These are phyloP conservation scores for Campoletis sonorensis DNA, from an alignment of 1,140 invertebrate genomes.

Conservation along the genomic window DNA sequence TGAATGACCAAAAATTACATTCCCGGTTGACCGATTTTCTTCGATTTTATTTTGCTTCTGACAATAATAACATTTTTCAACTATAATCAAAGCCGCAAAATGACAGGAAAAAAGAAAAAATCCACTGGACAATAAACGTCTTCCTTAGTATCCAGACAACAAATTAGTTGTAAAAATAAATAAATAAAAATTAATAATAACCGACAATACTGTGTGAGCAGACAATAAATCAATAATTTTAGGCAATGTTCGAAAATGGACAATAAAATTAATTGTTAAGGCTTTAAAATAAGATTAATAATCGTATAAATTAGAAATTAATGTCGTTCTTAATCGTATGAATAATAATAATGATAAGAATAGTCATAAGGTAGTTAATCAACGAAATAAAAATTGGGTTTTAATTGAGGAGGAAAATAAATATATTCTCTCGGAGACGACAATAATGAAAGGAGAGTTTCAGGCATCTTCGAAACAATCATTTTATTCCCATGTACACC, in stretches of 20 bases:
- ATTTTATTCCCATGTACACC: background rate
- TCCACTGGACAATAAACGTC: conserved; percentile 64
- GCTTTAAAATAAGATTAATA: no score
- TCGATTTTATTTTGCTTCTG: background rate
- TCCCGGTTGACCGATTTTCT: background rate
- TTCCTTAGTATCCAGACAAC: conserved; percentile 75
- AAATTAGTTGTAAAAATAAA: conserved; percentile 64
- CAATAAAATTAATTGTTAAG: conserved; percentile 63
- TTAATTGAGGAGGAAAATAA: background rate
- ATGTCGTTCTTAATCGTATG: background rate
- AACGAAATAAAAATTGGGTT: background rate
- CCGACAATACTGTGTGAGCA: conserved; percentile 75
- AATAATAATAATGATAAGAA: no score
- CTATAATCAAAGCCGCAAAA: conserved; percentile 19
- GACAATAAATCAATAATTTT: conserved; percentile 74
- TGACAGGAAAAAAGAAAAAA: conserved; percentile 48
- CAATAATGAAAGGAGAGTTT: background rate
- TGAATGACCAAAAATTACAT: background rate
- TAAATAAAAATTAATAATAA: conserved; percentile 63
- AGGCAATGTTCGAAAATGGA: conserved; percentile 67
- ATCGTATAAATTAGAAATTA: conserved; percentile 1
- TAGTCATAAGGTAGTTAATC: background rate
- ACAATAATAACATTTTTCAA: conserved; percentile 5
- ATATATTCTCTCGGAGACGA: conserved; percentile 35
- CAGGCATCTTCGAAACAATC: background rate